These are phyloP conservation scores for Bubo blakistoni DNA, from an alignment of 2,113 vertebrate genomes.

Conservation along the genomic window DNA sequence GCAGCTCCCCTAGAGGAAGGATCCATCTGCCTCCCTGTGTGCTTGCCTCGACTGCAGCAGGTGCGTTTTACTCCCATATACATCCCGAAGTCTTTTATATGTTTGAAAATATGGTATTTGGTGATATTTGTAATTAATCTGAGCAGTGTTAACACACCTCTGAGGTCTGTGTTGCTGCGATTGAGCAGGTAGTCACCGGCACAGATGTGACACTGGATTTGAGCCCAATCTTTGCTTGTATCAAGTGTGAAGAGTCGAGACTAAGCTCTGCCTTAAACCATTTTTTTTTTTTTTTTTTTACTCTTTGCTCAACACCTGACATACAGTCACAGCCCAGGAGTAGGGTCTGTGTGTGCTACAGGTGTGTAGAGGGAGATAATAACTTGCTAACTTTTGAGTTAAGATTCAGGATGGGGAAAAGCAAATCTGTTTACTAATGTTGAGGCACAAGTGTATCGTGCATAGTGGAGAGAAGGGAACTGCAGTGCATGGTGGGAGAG, in stretches of 20 bases:
- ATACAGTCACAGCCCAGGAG: not conserved
- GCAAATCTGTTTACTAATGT: not conserved
- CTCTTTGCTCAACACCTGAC: not conserved
- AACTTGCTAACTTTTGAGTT: not conserved
- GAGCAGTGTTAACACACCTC: not conserved
- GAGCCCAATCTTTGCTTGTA: not conserved
- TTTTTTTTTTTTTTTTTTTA: not conserved
- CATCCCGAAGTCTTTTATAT: not conserved
- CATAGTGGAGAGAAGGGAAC: not conserved
- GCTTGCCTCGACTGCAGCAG: rapidly evolving
- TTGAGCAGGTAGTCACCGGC: too few species aligned
- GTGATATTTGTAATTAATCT: not conserved
- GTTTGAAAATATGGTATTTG: not conserved
- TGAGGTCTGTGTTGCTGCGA: not conserved
- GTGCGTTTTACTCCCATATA: not conserved
- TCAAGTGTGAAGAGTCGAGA: not conserved
- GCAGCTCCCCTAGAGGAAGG: not conserved
- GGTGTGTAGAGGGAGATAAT: not conserved
- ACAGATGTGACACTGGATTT: not conserved
- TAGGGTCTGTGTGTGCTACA: not conserved
- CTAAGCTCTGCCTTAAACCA: not conserved
- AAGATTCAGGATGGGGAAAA: not conserved
- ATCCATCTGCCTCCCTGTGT: rapidly evolving
- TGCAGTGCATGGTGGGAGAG: not conserved
- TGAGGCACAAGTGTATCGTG: not conserved